These are phyloP conservation scores for Anarhynchus alexandrinus DNA, from an alignment of 2,113 vertebrate genomes.

Conservation along the genomic window DNA sequence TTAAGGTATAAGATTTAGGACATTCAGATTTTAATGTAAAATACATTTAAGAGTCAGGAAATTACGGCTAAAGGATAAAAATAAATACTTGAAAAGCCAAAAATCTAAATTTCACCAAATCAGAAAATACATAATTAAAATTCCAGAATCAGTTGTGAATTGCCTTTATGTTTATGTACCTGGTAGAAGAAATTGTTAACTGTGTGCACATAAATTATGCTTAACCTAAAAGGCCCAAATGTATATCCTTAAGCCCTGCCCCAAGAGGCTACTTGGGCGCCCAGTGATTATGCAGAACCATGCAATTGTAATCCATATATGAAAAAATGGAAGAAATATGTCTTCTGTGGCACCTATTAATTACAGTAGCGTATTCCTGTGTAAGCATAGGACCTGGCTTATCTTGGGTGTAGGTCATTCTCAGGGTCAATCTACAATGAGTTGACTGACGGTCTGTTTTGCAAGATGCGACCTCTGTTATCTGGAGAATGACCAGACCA, in stretches of 20 bases:
- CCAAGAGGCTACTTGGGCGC: too few species aligned
- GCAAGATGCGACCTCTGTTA: background rate
- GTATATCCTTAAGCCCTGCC: background rate
- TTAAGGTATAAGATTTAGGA: background rate
- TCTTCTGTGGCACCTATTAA: background rate
- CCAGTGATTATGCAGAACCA: background rate
- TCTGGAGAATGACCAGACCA: background rate
- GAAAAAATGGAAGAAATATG: background rate
- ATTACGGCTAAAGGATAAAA: background rate
- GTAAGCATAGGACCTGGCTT: too few species aligned
- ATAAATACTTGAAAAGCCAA: background rate
- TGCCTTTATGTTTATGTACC: background rate
- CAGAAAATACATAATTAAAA: background rate
- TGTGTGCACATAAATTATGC: background rate
- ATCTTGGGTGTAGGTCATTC: background rate
- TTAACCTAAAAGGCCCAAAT: background rate
- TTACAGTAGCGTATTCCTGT: background rate
- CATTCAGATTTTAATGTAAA: background rate
- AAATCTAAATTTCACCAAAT: background rate
- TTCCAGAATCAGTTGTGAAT: background rate
- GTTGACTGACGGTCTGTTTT: background rate
- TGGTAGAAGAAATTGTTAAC: background rate
- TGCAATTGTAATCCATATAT: background rate
- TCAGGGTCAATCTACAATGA: background rate
- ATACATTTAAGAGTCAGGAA: background rate